A percentile compares a stretch with the other conserved stretches of the same genome.
Evolutionary conservation across 2,888 invertebrate species (phyloP).

Genomic region (Clitarchus hookeri): DNA sequence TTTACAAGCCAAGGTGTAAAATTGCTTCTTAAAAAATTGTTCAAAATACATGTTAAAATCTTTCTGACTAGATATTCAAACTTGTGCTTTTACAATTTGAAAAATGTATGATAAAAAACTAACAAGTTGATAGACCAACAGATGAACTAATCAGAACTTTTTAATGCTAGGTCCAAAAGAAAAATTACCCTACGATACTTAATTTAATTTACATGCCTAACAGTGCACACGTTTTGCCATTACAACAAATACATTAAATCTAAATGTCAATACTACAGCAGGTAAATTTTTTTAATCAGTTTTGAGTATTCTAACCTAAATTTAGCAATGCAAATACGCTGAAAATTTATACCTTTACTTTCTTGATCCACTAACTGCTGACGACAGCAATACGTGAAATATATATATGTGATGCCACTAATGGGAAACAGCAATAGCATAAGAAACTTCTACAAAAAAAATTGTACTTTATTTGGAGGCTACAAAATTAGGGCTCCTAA

Average conservation of each 20-base stretch:
- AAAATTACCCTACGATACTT: not conserved
- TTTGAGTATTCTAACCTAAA: slow-evolving; percentile 1
- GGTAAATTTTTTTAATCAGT: not conserved
- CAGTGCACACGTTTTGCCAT: slow-evolving; percentile 14
- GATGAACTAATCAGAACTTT: not conserved
- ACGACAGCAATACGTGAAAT: not conserved
- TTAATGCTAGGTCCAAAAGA: not conserved
- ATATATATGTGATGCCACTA: not conserved
- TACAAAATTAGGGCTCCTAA: slow-evolving; percentile 1
- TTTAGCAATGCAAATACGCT: not conserved
- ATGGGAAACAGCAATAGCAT: not conserved
- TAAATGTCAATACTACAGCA: slow-evolving; percentile 4
- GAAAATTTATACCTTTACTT: slow-evolving; percentile 3
- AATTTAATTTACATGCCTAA: slow-evolving; percentile 4
- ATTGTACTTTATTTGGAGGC: not conserved
- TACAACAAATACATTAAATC: slow-evolving; percentile 14
- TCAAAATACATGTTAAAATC: slow-evolving; percentile 14
- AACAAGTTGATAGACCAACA: not conserved
- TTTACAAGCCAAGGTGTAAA: not conserved
- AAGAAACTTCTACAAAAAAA: slow-evolving; percentile 3
- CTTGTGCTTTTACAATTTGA: not conserved
- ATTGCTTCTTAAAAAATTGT: not conserved
- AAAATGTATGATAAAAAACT: not conserved
- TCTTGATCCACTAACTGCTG: not conserved
- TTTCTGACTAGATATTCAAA: slow-evolving; percentile 14